A percentile compares a stretch with the other conserved stretches of the same genome.
These are phyloP conservation scores for Sminthurinus aureus DNA, from an alignment of 2,888 invertebrate genomes.

Conservation along the genomic window DNA sequence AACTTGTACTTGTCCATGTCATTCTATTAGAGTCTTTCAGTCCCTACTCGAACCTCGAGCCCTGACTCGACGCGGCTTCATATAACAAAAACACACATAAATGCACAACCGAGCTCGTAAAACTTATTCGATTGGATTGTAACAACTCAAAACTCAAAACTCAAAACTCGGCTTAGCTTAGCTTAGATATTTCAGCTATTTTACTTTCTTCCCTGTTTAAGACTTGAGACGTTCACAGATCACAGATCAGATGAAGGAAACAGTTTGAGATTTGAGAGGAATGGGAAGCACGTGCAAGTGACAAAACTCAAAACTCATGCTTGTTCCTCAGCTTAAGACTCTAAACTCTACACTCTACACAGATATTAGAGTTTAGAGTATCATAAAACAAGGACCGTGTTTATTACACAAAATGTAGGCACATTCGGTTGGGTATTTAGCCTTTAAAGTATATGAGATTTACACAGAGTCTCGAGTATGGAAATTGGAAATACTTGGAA, in stretches of 20 bases:
- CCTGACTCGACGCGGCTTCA: not conserved
- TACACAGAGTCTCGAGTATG: too few relatives aligned
- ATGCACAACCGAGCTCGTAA: constrained; percentile 30
- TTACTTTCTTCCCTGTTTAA: constrained; percentile 10
- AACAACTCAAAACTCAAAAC: too few relatives aligned
- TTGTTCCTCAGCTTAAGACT: not conserved
- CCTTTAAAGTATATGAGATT: too few relatives aligned
- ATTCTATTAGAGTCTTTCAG: too few relatives aligned
- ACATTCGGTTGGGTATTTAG: too few relatives aligned
- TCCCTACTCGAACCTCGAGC: too few relatives aligned
- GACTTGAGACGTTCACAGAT: constrained; percentile 21
- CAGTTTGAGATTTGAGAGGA: constrained; percentile 24
- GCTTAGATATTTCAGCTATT: too few relatives aligned
- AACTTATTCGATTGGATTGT: constrained; percentile 11
- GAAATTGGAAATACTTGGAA: too few relatives aligned
- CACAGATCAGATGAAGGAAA: constrained; percentile 18
- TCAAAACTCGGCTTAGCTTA: too few relatives aligned
- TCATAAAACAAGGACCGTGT: constrained; percentile 2
- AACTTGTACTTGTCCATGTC: too few relatives aligned
- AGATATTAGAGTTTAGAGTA: not conserved
- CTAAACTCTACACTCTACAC: not conserved
- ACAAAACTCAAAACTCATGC: constrained; percentile 26
- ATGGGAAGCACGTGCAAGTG: constrained; percentile 39
- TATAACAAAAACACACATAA: constrained; percentile 1
- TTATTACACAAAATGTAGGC: not conserved